Conservation (phyloP, 2,797 vertebrate genomes). For the Sebastes miniatus region DNA sequence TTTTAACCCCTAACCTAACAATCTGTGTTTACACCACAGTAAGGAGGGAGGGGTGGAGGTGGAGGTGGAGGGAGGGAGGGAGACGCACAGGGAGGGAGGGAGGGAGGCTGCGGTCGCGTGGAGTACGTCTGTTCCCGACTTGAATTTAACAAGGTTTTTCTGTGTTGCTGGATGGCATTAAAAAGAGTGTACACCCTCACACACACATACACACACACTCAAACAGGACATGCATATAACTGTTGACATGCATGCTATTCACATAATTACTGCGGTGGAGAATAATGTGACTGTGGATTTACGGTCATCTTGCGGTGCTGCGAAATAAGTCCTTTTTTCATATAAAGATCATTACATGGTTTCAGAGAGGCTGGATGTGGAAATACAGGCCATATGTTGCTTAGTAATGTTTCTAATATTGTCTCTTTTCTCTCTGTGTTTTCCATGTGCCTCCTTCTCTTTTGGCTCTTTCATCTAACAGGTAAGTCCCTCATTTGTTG, state of each 20-base stretch:
- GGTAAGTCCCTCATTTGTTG: conserved; percentile 56
- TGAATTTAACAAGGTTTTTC: conserved; percentile 72
- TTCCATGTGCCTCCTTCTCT: conserved; percentile 41
- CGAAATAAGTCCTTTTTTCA: conserved; percentile 69
- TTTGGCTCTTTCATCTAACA: conserved; percentile 37
- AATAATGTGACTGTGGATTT: conserved; percentile 74
- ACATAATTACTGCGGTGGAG: conserved; percentile 70
- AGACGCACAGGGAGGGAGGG: conserved; percentile 18
- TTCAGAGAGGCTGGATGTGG: conserved; percentile 55
- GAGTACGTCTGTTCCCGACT: conserved; percentile 66
- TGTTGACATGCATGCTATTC: conserved; percentile 74
- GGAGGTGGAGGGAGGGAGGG: conserved; percentile 26
- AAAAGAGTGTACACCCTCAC: conserved; percentile 46
- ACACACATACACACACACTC: conserved; percentile 1
- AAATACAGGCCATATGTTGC: conserved; percentile 67
- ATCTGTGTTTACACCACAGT: conserved; percentile 89
- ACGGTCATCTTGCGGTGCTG: conserved; percentile 64
- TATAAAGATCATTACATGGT: conserved; percentile 74
- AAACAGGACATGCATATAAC: conserved; percentile 35
- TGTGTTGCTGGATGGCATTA: conserved; percentile 69
- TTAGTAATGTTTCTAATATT: conserved; percentile 62
- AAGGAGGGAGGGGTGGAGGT: conserved; percentile 56
- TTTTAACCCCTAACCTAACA: conserved; percentile 93
- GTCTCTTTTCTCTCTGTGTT: conserved; percentile 46
- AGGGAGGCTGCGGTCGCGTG: conserved; percentile 56